These are phyloP conservation scores for Chamaea fasciata DNA, from an alignment of 2,113 vertebrate species.

Conservation along the genomic window DNA sequence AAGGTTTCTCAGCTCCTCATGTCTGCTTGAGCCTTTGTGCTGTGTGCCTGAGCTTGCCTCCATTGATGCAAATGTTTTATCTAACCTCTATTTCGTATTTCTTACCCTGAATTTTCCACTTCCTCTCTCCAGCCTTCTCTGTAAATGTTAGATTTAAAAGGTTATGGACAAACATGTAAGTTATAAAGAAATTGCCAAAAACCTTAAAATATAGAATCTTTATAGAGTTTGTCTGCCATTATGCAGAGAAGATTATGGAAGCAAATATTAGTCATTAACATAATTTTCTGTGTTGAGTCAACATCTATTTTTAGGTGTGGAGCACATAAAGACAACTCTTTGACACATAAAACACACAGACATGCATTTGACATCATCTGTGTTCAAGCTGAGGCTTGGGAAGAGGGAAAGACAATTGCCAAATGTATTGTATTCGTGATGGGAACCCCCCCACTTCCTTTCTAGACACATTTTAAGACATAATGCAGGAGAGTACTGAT, in stretches of 20 bases:
- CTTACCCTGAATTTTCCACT: background rate
- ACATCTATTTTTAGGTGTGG: conserved; percentile 71
- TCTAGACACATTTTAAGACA: background rate
- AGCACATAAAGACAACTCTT: conserved; percentile 50
- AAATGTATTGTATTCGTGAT: background rate
- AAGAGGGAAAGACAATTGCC: background rate
- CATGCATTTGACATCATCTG: conserved; percentile 51
- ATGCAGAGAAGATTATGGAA: conserved; percentile 51
- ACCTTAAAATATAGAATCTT: background rate
- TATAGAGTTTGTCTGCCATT: conserved; percentile 31
- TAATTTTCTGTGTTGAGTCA: conserved; percentile 74
- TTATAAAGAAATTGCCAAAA: conserved; percentile 33
- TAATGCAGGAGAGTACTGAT: background rate
- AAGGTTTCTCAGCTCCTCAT: background rate
- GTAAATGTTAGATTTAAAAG: conserved; percentile 46
- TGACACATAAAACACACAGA: conserved; percentile 57
- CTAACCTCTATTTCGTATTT: background rate
- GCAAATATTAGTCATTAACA: conserved; percentile 71
- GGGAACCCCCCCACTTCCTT: background rate
- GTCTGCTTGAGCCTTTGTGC: background rate
- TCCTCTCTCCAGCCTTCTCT: conserved; percentile 1
- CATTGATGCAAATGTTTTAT: background rate
- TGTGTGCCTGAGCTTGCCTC: background rate
- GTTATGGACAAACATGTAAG: conserved; percentile 12
- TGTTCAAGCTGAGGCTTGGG: background rate